A percentile compares a stretch with the other conserved stretches of the same genome.
These are phyloP conservation scores for Spatulosminthurus flaviceps DNA, from an alignment of 2,888 invertebrate genomes.

Conservation along the genomic window DNA sequence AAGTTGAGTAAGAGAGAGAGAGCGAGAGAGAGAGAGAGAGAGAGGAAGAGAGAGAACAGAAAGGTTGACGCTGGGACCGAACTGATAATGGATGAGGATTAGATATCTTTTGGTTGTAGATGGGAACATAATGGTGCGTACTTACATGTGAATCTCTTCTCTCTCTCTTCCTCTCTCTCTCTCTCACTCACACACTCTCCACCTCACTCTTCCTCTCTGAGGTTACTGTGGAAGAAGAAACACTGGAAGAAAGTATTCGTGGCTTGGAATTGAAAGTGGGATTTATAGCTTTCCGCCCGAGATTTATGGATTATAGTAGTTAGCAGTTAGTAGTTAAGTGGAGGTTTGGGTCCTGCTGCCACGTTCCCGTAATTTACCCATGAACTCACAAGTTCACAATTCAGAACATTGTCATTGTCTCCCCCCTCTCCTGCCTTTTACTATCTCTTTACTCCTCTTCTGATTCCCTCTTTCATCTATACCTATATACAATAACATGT, in stretches of 20 bases:
- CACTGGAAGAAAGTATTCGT: conserved; percentile 36
- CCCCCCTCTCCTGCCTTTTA: neutral
- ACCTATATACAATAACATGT: too few species aligned
- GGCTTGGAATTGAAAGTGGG: conserved; percentile 40
- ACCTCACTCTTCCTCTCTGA: neutral
- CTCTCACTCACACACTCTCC: neutral
- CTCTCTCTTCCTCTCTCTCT: neutral
- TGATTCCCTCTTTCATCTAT: neutral
- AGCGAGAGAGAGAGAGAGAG: neutral
- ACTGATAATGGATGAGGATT: conserved; percentile 42
- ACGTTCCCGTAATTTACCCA: conserved; percentile 25
- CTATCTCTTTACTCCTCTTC: neutral
- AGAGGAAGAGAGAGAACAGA: neutral
- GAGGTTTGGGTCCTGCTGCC: conserved; percentile 24
- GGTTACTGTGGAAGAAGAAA: conserved; percentile 15
- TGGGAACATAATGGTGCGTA: neutral
- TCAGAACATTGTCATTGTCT: neutral
- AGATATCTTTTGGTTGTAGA: conserved; percentile 12
- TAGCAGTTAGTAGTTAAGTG: conserved; percentile 38
- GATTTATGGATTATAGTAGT: conserved; percentile 41
- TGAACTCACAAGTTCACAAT: conserved; percentile 18
- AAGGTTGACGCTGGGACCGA: conserved; percentile 27
- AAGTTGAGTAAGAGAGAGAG: neutral
- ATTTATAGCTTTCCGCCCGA: conserved; percentile 37
- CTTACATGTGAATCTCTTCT: conserved; percentile 4